Base-by-base conservation (phyloP, 1,140 invertebrate genomes). In the Elymnias hypermnestra region DNA sequence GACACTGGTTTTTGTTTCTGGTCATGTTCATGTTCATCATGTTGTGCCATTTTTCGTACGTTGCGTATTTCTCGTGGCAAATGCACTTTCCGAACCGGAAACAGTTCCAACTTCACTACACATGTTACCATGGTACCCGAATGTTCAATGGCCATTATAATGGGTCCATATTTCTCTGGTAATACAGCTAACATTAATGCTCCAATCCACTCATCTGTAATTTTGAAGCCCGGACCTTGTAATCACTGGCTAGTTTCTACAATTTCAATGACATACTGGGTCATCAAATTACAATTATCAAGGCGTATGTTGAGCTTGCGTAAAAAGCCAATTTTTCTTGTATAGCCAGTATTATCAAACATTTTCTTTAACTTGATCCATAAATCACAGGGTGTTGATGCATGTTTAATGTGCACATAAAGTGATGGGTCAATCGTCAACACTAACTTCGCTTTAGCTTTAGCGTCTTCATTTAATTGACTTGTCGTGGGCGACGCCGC, bases 181-280 rank as follows among this genome's bases (percentile, higher is more conserved):
- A 79, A 52, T 13, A 72, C 77, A 8, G 71, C 67, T 14, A 79
- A 26, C 12, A 82, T 25, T 8, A 75, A 42, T 2, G 53, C 44
- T 5, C 63, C 75, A 13, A 71, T 56, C 69, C 66, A 76, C 33
- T 79, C 59, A 18, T 54, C 44, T 31, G 33, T 48, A 4, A 54
- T 39, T 1, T 40, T 17, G 21, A 43, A 54, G 6, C 44, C 75
- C 57, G 37, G 48, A 23, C 47, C 63, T 57, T 13, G 54, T 60
- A 31, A 55, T 56, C 29, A 57, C 42, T 40, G 39, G 2, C 35
- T 17, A 3, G 54, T 53, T 33, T 57, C 41, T 0, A 57, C 18
- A 9, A 57, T 47, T 17, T 57, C 36, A 58, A 51, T 58, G 53
- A 57, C 44, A 35, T 52, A 57, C 52, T 26, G 17, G 5, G 29